Evolutionary conservation across 2,113 vertebrate species (phyloP).

Genomic region (Lycaon pictus): DNA sequence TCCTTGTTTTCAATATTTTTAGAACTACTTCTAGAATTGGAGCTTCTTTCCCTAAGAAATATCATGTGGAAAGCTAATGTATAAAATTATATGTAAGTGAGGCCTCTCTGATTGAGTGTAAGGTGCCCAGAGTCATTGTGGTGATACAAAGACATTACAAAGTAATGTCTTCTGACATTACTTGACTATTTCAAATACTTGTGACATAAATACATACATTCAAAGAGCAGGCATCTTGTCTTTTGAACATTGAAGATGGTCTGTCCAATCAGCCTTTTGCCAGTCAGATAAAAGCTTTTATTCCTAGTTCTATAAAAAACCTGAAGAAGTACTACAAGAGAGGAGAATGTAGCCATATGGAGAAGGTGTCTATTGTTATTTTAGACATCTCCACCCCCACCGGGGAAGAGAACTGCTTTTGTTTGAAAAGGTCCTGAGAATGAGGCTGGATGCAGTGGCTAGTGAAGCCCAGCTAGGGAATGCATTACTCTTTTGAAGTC

Average conservation of each 20-base stretch:
- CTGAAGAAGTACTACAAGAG: background rate
- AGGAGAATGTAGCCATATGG: background rate
- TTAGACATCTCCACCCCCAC: background rate
- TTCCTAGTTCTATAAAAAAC: background rate
- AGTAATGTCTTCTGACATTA: no score
- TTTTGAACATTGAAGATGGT: background rate
- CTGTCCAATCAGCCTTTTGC: background rate
- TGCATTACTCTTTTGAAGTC: background rate
- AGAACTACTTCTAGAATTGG: background rate
- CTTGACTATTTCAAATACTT: background rate
- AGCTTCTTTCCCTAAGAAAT: slow-evolving; percentile 44
- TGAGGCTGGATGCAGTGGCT: background rate
- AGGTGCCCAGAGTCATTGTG: background rate
- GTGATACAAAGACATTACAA: background rate
- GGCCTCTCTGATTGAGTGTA: background rate
- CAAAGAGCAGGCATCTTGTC: background rate
- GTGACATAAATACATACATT: background rate
- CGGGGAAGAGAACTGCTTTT: background rate
- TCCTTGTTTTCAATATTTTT: slow-evolving; percentile 8
- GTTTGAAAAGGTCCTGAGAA: background rate
- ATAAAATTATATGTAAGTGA: background rate
- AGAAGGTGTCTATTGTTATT: background rate
- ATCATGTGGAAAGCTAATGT: background rate
- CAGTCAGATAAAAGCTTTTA: background rate
- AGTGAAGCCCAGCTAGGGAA: background rate